Base-by-base conservation (phyloP, 2,113 vertebrate species). In the Pangasianodon gigas region DNA sequence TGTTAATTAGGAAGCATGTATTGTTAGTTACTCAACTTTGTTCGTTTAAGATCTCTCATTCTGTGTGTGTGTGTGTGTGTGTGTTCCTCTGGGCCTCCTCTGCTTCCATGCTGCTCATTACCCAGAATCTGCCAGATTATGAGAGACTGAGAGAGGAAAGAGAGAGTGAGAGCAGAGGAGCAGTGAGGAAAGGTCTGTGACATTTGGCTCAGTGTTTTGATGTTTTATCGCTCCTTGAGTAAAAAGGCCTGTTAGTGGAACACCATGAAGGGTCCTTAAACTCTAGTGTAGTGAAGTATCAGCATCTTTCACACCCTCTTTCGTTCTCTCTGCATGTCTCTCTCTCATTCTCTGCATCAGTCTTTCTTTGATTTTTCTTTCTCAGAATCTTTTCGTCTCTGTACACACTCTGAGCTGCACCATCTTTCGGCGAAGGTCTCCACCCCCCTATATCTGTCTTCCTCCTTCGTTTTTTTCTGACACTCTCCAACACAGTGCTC, bases 171-270 rank as follows among this genome's bases (percentile, higher is more conserved):
- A 67, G 77, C 10, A 83, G 87, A 54, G 19, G 79, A 71, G 79
- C 21, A 54, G 16, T 52, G 21, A 81, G 19, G 51, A 52, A 67
- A 65, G 21, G 79, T 84, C 62, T 82, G 48, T 83, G 79, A 83
- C 87, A 88, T 89, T 84, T 89, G 88, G 52, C 81, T 85, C 54
- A 21, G 41, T 71, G 82, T 85, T 89, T 89, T 85, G 82, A 84
- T 89, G 81, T 89, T 74, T 84, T 84, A 89, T 89, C 24, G 81
- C 67, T 84, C 26, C 88, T 89, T 41, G 11, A 83, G 81, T 84
- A 41, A 62, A 85, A 69, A 58, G 51, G 62, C 48, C 11, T 56
- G 88, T 89, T 89, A 89, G 88, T 84, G 82, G 41, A 85, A 89
- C 69, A 71, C 82, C 67, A 89, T 19, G 26, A 83, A 89, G 88